Conservation (phyloP, 1,140 invertebrate species). For the Sycophila sp. region DNA sequence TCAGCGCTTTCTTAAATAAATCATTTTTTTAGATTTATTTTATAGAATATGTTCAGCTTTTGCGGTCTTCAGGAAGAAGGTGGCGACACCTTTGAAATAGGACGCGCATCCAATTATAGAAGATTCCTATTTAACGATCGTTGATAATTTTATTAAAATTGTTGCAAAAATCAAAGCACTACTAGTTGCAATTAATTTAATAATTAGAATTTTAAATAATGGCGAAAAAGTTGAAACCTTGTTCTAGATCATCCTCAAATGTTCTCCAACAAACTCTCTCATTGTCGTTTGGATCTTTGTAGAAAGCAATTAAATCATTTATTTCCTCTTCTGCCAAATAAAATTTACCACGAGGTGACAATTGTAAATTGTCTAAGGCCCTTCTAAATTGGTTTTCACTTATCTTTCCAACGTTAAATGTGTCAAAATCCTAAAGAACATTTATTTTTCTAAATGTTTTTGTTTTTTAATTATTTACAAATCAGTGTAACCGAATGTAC, state of each 20-base stretch:
- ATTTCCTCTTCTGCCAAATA: conserved; percentile 70
- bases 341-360: conserved; percentile 66
- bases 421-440: conserved; percentile 70
- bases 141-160: too few relatives aligned
- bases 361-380: conserved; percentile 71
- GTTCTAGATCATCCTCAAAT: conserved; percentile 78
- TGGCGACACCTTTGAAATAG: too few relatives aligned
- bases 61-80: too few relatives aligned
- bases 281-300: conserved; percentile 73
- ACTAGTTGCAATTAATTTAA: too few relatives aligned
- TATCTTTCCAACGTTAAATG: conserved; percentile 71
- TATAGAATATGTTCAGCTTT: too few relatives aligned
- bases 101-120: too few relatives aligned
- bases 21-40: too few relatives aligned
- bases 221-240: too few relatives aligned
- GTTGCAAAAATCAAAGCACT: too few relatives aligned
- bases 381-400: conserved; percentile 74
- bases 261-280: conserved; percentile 73
- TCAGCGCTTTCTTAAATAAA: too few relatives aligned
- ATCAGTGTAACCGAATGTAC: conserved; percentile 52
- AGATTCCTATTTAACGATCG: too few relatives aligned
- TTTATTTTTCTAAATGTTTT: not conserved
- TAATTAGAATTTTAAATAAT: too few relatives aligned
- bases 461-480: not conserved
- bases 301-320: conserved; percentile 69